These are phyloP conservation scores for Platichthys stellatus DNA, from an alignment of 2,113 vertebrate species.

Conservation along the genomic window DNA sequence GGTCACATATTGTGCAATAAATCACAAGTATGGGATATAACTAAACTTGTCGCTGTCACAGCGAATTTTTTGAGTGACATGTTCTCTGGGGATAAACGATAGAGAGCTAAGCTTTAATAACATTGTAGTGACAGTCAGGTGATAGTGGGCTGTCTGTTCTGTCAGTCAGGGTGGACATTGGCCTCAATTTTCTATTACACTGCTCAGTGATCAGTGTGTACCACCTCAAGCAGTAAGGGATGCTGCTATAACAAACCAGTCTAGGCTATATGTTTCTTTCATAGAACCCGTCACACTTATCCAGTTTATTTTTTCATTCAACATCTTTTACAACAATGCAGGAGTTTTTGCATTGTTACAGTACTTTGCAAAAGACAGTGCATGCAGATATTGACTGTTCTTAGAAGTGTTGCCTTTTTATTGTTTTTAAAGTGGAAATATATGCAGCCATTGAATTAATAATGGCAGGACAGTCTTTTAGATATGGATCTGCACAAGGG, in stretches of 20 bases:
- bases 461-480: neutral
- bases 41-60: neutral
- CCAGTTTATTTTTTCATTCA: neutral
- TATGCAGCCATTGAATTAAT: neutral
- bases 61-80: neutral
- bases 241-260: constrained; percentile 2
- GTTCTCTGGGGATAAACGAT: neutral
- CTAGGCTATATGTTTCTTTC: neutral
- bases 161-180: constrained; percentile 24
- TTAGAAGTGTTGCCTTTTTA: neutral
- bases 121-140: constrained; percentile 21
- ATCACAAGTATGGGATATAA: too few relatives aligned
- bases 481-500: neutral
- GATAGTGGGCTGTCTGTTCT: neutral
- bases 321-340: neutral
- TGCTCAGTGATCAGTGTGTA: constrained; percentile 4
- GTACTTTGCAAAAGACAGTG: neutral
- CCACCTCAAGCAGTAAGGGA: neutral
- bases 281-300: too few relatives aligned
- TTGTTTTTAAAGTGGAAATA: neutral
- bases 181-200: constrained; percentile 9
- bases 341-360: neutral
- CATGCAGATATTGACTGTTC: neutral
- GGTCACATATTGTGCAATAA: too few relatives aligned
- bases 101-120: neutral